phyloP scores from a whole-genome alignment of 2,113 vertebrate species.

The Plectropomus leopardus region DNA sequence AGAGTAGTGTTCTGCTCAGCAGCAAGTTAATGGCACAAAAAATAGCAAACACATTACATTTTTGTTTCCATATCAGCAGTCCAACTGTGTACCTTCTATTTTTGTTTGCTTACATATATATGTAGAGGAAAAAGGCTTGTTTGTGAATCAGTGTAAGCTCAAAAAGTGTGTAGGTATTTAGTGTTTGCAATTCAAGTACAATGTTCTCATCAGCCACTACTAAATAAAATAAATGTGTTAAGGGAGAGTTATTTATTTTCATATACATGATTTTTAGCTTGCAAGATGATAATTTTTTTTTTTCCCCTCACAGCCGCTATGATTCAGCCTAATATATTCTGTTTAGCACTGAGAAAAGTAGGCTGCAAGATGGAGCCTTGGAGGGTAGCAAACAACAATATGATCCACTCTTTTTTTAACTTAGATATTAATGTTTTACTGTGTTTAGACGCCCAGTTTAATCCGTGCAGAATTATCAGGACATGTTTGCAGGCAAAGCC shows the following conservation, averaged over 20 bases:
- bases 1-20: conserved; percentile 67
- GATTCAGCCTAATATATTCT: conserved; percentile 41
- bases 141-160: conserved; percentile 69
- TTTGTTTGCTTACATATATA: conserved; percentile 70
- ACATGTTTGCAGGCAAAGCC: background rate
- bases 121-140: conserved; percentile 64
- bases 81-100: conserved; percentile 72
- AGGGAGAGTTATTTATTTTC: conserved; percentile 76
- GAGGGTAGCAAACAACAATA: conserved; percentile 25
- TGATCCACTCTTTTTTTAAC: conserved; percentile 6
- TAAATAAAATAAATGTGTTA: conserved; percentile 81
- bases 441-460: conserved; percentile 5
- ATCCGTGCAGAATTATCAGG: conserved; percentile 12
- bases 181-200: conserved; percentile 81
- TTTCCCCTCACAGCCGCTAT: conserved; percentile 17
- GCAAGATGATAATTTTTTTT: conserved; percentile 38
- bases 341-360: conserved; percentile 29
- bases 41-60: conserved; percentile 75
- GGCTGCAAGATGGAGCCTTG: conserved; percentile 12
- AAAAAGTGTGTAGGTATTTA: conserved; percentile 80
- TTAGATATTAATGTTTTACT: conserved; percentile 26
- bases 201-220: conserved; percentile 81
- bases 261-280: conserved; percentile 59
- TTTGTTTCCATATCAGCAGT: conserved; percentile 74
- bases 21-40: conserved; percentile 75